phyloP scores from a whole-genome alignment of 2,113 vertebrate genomes.

The Phalacrocorax aristotelis region DNA sequence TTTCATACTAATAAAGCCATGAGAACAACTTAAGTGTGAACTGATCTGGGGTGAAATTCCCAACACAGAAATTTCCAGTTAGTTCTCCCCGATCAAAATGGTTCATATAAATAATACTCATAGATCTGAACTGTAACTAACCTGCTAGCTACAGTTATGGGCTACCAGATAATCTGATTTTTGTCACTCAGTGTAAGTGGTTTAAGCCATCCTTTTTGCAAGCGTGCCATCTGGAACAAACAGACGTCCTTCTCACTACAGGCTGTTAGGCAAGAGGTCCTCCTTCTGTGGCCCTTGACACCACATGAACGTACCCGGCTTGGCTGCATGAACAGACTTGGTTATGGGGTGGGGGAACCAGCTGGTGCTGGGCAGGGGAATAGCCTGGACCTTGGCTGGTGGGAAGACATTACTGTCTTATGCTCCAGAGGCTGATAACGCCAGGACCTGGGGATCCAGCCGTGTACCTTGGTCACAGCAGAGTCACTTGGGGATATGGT shows the following conservation, averaged over 20 bases:
- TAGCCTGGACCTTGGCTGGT: neutral
- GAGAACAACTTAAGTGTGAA: neutral
- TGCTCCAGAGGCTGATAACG: neutral
- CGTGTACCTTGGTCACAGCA: neutral
- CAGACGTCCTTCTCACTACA: neutral
- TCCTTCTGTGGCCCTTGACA: neutral
- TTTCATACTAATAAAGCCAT: neutral
- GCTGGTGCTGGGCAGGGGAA: neutral
- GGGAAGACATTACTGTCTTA: neutral
- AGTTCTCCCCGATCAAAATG: neutral
- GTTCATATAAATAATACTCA: neutral
- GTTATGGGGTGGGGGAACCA: neutral
- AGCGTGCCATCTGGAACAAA: neutral
- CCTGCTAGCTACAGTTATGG: neutral
- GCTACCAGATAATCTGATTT: constrained; percentile 3
- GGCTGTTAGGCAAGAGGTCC: neutral
- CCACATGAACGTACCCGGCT: neutral
- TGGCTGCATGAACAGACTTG: neutral
- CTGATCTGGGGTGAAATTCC: neutral
- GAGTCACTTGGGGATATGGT: neutral
- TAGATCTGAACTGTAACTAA: neutral
- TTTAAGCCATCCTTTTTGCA: neutral
- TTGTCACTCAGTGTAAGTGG: neutral
- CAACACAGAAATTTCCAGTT: neutral
- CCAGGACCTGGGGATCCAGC: neutral